Conservation (phyloP, 2,113 vertebrate genomes). For the Daphoenositta chrysoptera region DNA sequence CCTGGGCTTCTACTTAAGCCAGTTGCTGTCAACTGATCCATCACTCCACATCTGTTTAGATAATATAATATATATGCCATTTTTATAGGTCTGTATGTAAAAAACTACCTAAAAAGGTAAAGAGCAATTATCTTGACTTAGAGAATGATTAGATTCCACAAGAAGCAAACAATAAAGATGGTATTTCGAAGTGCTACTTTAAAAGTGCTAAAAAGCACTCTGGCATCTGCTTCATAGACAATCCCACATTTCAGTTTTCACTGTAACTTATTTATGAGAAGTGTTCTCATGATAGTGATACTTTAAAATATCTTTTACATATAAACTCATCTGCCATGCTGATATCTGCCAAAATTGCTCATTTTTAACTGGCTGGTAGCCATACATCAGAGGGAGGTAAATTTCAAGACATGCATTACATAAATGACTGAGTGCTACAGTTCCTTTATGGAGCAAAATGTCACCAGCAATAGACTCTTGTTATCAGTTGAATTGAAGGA, state of each 20-base stretch:
- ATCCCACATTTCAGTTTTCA: conserved; percentile 36
- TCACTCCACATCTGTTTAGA: not conserved
- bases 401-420: not conserved
- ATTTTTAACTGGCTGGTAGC: conserved; percentile 21
- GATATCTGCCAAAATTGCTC: conserved; percentile 42
- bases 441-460: not conserved
- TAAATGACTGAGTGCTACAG: not conserved
- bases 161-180: conserved; percentile 41
- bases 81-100: not conserved
- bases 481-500: not conserved
- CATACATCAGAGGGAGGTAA: not conserved
- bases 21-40: not conserved
- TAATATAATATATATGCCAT: not conserved
- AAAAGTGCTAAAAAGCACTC: not conserved
- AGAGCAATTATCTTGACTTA: not conserved
- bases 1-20: not conserved
- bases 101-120: not conserved
- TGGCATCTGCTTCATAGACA: conserved; percentile 32
- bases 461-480: not conserved
- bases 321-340: not conserved
- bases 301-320: conserved; percentile 12
- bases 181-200: not conserved
- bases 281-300: not conserved
- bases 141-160: not conserved
- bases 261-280: conserved; percentile 18